Conservation (phyloP, 1,140 invertebrate genomes). For the Pollicipes pollicipes region DNA sequence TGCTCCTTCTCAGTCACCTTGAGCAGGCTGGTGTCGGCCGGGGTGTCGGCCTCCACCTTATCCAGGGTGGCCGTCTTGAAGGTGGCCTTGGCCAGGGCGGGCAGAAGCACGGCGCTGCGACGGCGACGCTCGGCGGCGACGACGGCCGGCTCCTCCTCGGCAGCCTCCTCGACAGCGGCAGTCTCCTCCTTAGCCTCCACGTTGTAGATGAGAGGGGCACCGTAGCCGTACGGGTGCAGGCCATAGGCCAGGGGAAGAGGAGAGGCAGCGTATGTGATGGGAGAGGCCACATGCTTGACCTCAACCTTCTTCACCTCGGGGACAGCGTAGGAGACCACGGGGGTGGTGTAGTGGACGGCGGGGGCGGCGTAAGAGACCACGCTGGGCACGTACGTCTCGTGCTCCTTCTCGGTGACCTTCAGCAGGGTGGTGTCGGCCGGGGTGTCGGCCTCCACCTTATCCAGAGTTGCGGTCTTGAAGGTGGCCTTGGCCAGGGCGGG, state of each 20-base stretch:
- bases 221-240: background rate
- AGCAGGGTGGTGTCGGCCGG: background rate
- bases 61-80: too few relatives aligned
- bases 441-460: background rate
- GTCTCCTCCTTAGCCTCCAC: too few relatives aligned
- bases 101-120: too few relatives aligned
- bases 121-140: too few relatives aligned
- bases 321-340: background rate
- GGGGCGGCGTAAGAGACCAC: background rate
- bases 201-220: too few relatives aligned
- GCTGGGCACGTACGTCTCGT: background rate
- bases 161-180: too few relatives aligned
- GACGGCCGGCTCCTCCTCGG: too few relatives aligned
- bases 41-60: too few relatives aligned
- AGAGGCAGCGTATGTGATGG: background rate
- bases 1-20: too few relatives aligned
- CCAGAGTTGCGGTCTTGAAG: background rate
- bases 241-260: too few relatives aligned
- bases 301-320: background rate
- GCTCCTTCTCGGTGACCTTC: background rate
- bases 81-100: too few relatives aligned
- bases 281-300: background rate
- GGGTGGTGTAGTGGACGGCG: background rate
- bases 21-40: too few relatives aligned
- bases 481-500: background rate